Percentiles rank a stretch among this genome's conserved stretches.
These are phyloP conservation scores for Catagonus wagneri DNA, from an alignment of 2,113 vertebrate genomes.

Conservation along the genomic window DNA sequence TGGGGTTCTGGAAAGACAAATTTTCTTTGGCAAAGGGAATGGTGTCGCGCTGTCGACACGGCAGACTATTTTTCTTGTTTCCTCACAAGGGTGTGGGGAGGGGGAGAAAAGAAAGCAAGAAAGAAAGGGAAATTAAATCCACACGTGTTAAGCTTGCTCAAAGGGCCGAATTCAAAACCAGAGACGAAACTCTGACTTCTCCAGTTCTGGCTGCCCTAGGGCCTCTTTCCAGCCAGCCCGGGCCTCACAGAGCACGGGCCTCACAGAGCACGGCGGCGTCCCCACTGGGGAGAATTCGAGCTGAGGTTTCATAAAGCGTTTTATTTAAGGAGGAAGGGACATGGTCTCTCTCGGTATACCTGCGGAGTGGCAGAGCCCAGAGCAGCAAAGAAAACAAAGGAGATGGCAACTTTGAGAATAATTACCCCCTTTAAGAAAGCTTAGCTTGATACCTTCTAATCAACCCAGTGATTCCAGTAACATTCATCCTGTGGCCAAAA, in stretches of 20 bases:
- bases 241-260: neutral
- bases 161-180: slow-evolving; percentile 75
- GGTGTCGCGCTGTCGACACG: slow-evolving; percentile 80
- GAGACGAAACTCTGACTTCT: slow-evolving; percentile 19
- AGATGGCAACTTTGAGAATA: neutral
- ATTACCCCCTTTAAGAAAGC: neutral
- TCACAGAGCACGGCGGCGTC: neutral
- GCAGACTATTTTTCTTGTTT: slow-evolving; percentile 82
- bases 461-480: neutral
- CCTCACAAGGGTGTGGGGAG: neutral
- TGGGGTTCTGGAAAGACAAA: slow-evolving; percentile 75
- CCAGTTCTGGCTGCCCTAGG: neutral
- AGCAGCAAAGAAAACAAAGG: slow-evolving; percentile 29
- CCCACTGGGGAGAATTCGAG: slow-evolving; percentile 20
- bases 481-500: neutral
- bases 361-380: neutral
- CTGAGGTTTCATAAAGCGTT: slow-evolving; percentile 29
- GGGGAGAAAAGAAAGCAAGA: slow-evolving; percentile 53
- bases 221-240: slow-evolving; percentile 49
- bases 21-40: slow-evolving; percentile 80
- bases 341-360: neutral
- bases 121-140: slow-evolving; percentile 82
- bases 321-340: neutral
- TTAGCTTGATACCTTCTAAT: neutral
- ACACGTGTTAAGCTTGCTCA: slow-evolving; percentile 78